Conservation (phyloP, 2,113 vertebrate genomes). For the Stictonetta naevosa region DNA sequence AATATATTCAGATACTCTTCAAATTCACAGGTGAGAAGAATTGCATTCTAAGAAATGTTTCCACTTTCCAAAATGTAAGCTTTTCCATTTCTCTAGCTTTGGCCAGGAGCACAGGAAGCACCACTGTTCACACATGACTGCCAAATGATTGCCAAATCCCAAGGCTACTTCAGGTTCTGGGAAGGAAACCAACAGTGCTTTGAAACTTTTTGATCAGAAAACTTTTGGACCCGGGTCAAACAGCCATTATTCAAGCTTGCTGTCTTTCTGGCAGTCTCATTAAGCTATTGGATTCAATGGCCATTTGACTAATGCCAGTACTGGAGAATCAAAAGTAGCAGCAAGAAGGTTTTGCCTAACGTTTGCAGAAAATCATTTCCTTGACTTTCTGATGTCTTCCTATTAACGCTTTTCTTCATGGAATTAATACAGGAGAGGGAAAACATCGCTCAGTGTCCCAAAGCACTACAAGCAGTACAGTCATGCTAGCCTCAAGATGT, state of each 20-base stretch:
- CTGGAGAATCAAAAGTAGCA: background rate
- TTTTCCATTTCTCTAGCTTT: conserved; percentile 12
- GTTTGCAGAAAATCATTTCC: background rate
- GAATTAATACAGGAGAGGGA: background rate
- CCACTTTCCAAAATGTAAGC: background rate
- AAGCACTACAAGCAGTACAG: background rate
- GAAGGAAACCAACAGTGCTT: conserved; percentile 30
- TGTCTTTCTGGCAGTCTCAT: background rate
- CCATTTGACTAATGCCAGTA: background rate
- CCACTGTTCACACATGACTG: background rate
- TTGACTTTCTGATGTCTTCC: background rate
- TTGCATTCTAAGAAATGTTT: background rate
- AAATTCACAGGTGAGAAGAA: background rate
- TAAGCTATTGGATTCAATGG: background rate
- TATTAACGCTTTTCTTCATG: background rate
- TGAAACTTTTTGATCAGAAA: conserved; percentile 16
- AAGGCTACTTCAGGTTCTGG: conserved; percentile 39
- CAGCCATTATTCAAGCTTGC: background rate
- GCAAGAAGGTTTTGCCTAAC: background rate
- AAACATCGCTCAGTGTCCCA: background rate
- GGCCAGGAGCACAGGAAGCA: background rate
- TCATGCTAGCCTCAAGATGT: background rate
- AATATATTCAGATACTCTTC: background rate
- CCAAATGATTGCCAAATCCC: background rate
- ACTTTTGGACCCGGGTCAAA: background rate